Percentiles rank a stretch among this genome's conserved stretches.
Evolutionary conservation across 2,888 invertebrate genomes (phyloP).

Genomic region (Sericinus montela): DNA sequence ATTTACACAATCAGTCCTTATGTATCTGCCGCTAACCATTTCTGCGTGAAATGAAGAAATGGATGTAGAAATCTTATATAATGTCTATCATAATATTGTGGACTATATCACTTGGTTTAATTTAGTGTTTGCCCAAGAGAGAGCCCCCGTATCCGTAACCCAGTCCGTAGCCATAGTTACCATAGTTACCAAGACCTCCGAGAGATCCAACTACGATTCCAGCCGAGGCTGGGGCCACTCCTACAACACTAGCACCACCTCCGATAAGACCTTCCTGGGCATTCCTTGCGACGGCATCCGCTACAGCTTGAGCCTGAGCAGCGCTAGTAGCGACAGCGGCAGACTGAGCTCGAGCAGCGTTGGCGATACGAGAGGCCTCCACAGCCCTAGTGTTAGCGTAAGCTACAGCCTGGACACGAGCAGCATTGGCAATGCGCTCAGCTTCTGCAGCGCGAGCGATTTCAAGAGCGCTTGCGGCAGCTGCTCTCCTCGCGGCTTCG

Average conservation of each 20-base stretch:
- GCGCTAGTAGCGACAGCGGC: slow-evolving; percentile 54
- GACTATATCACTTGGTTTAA: slow-evolving; percentile 23
- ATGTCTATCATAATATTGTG: slow-evolving; percentile 27
- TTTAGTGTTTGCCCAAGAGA: slow-evolving; percentile 27
- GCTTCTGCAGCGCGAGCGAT: slow-evolving; percentile 52
- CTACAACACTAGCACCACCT: slow-evolving; percentile 33
- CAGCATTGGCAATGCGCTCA: slow-evolving; percentile 62
- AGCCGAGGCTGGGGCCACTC: slow-evolving; percentile 29
- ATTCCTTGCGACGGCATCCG: slow-evolving; percentile 55
- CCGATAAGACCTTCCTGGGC: slow-evolving; percentile 58
- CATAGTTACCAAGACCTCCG: slow-evolving; percentile 19
- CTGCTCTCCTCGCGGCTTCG: slow-evolving; percentile 64
- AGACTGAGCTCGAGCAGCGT: slow-evolving; percentile 52
- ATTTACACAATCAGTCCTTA: slow-evolving; percentile 44
- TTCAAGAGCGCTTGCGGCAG: slow-evolving; percentile 47
- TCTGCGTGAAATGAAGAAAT: slow-evolving; percentile 53
- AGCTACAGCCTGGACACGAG: slow-evolving; percentile 63
- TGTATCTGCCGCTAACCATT: slow-evolving; percentile 67
- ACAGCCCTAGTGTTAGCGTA: slow-evolving; percentile 66
- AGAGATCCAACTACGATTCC: slow-evolving; percentile 25
- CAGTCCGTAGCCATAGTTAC: slow-evolving; percentile 20
- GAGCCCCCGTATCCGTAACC: slow-evolving; percentile 25
- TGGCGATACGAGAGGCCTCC: slow-evolving; percentile 67
- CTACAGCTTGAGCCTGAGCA: slow-evolving; percentile 59
- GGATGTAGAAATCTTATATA: slow-evolving; percentile 58